These are phyloP conservation scores for Vombatus ursinus DNA, from an alignment of 2,113 vertebrate genomes.

Conservation along the genomic window DNA sequence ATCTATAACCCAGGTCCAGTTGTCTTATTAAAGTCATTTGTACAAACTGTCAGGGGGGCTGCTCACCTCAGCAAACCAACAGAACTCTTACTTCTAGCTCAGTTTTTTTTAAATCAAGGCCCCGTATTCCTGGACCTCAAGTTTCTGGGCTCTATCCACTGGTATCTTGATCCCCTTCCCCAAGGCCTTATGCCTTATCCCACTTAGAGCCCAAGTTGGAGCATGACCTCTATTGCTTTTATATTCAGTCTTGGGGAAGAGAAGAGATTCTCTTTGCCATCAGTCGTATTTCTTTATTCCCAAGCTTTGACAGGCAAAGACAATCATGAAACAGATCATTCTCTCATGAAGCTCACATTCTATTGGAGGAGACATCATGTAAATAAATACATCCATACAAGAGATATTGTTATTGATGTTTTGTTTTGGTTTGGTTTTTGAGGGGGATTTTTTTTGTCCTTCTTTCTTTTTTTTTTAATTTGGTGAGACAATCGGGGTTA, in stretches of 20 bases:
- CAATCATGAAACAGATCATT: too few species aligned
- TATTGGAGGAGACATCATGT: too few species aligned
- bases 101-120: background rate
- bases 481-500: too few species aligned
- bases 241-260: background rate
- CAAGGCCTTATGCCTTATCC: background rate
- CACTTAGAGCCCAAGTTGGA: background rate
- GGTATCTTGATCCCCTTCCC: conserved; percentile 8
- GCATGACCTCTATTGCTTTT: background rate
- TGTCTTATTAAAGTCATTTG: background rate
- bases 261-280: conserved; percentile 22
- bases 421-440: too few species aligned
- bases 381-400: too few species aligned
- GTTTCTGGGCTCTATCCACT: background rate
- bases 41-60: background rate
- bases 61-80: background rate
- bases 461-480: too few species aligned
- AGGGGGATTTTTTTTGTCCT: too few species aligned
- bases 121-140: conserved; percentile 13
- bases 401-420: too few species aligned
- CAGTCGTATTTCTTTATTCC: conserved; percentile 12
- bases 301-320: conserved; percentile 19
- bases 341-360: too few species aligned
- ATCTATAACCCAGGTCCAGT: background rate
- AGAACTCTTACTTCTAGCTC: background rate